Conservation (phyloP, 2,888 invertebrate genomes). For the Ischnus inquisitorius region DNA sequence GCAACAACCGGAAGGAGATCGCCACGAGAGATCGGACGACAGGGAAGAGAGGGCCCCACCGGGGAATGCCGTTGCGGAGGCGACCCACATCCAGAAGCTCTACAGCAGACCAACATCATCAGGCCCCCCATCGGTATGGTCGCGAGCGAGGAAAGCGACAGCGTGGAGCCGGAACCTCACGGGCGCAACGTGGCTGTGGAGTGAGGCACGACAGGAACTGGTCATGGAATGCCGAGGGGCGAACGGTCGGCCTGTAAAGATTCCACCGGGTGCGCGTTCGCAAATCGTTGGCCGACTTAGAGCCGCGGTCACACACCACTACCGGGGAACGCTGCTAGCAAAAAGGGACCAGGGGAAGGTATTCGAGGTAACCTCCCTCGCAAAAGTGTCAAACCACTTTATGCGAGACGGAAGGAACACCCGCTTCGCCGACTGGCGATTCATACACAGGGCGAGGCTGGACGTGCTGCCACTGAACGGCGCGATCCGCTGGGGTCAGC, state of each 20-base stretch:
- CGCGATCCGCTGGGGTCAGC: not conserved
- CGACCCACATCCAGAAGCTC: no score
- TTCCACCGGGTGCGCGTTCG: constrained; percentile 60
- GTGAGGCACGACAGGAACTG: no score
- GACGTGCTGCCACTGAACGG: not conserved
- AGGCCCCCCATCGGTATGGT: constrained; percentile 69
- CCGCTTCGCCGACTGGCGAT: constrained; percentile 83
- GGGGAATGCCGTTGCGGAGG: no score
- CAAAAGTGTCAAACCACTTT: constrained; percentile 76
- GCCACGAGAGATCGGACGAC: not conserved
- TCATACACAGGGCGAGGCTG: constrained; percentile 78
- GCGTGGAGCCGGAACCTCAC: constrained; percentile 9
- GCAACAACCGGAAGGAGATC: not conserved
- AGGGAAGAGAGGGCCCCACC: no score
- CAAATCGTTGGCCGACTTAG: not conserved
- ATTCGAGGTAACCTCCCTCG: not conserved
- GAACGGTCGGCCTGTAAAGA: constrained; percentile 57
- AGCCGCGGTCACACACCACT: not conserved
- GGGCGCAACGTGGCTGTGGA: no score
- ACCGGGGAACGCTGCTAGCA: not conserved
- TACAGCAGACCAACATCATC: constrained; percentile 9
- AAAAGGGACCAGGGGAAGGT: constrained; percentile 73
- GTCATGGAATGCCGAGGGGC: no score
- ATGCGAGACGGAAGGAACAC: constrained; percentile 72
- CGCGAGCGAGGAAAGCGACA: constrained; percentile 70